Evolutionary conservation across 2,797 vertebrate genomes (phyloP).

Genomic region (Lophius americanus): DNA sequence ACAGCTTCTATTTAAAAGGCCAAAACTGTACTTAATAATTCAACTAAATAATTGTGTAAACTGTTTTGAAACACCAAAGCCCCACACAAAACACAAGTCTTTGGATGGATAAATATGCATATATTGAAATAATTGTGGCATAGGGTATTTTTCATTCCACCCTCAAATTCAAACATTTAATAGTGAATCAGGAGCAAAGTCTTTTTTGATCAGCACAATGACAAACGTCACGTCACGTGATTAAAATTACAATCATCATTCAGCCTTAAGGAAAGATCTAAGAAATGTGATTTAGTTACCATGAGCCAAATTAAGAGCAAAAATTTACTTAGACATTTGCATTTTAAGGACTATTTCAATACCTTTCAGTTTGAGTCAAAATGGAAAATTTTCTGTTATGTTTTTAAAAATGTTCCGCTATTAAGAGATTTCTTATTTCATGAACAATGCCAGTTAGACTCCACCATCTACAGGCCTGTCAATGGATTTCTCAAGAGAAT

Average conservation of each 20-base stretch:
- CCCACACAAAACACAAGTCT: conserved; percentile 2
- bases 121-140: not conserved
- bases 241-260: not conserved
- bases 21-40: not conserved
- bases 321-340: not conserved
- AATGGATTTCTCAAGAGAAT: conserved; percentile 1
- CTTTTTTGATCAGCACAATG: not conserved
- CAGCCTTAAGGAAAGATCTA: not conserved
- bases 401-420: not conserved
- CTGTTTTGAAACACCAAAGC: not conserved
- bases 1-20: not conserved
- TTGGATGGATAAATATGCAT: not conserved
- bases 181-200: not conserved
- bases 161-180: not conserved
- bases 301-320: not conserved
- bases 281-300: too few species aligned
- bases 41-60: conserved; percentile 12
- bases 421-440: conserved; percentile 3
- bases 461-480: not conserved
- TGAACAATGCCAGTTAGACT: not conserved
- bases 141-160: not conserved
- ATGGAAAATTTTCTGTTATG: not conserved
- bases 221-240: not conserved
- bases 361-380: too few species aligned
- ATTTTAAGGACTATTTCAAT: not conserved